Base-by-base conservation (phyloP, 2,113 vertebrate genomes). In the Lepisosteus oculatus region DNA sequence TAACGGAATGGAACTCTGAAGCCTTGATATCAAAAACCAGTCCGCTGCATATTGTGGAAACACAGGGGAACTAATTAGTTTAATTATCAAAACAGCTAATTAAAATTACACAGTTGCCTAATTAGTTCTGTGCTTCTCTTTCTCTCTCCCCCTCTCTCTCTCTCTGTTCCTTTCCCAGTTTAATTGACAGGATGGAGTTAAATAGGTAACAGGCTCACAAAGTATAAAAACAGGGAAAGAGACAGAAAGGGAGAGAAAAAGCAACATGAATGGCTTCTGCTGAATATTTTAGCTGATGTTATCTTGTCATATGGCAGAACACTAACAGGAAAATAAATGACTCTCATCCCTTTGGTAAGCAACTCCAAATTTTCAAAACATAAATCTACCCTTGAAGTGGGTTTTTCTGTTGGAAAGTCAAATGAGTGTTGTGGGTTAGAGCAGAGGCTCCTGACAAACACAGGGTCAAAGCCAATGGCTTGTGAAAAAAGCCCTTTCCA, bases 31-130 rank as follows among this genome's bases (percentile, higher is more conserved):
- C 93, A 92, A 94, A 79, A 93, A 88, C 92, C 93, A 95, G 93
- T 95, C 92, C 92, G 93, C 94, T 92, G 95, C 94, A 94, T 93
- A 95, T 96, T 95, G 95, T 96, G 95, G 95, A 97, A 97, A 95
- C 95, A 94, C 93, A 93, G 89, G 97, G 97, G 97, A 99, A 98
- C 97, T 95, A 99, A 99, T 99, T 99, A 99, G 96, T 99, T 99
- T 98, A 99, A 99, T 99, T 99, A 99, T 99, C 96, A 99, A 99
- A 99, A 99, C 96, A 99, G 97, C 97, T 99, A 99, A 99, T 99
- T 99, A 99, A 99, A 99, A 99, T 99, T 99, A 95, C 97, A 99
- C 97, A 99, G 96, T 98, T 98, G 93, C 92, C 97, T 99, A 96
- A 98, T 99, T 97, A 96, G 95, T 95, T 96, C 93, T 94, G 95